Base-by-base conservation (phyloP, 2,888 invertebrate species). In the Eupithecia exiguata region DNA sequence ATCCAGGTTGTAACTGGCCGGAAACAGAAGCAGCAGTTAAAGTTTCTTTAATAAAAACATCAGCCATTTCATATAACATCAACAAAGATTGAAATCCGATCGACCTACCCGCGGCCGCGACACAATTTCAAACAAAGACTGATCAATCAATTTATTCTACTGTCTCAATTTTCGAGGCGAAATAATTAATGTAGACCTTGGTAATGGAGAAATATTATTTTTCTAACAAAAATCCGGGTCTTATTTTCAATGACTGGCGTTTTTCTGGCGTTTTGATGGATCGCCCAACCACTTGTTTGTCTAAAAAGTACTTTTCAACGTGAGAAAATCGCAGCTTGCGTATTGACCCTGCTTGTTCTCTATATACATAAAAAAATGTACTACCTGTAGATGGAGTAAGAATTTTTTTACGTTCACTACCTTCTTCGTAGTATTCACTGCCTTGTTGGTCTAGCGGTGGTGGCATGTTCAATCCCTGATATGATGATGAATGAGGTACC, bases 211-310 rank as follows among this genome's bases (percentile, higher is more conserved):
- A 73, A 75, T 36, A 69, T 35, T 46, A 58, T 65, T 61, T 74
- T 72, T 67, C 53, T 30, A 30, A 72, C 74, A 67, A 70, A 69
- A 69, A 38, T 67, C 38, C 40, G 21, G 40, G 40, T n/a, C 71
- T 74, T 72, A 69, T 49, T 69, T 68, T 46, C 43, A 69, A 62
- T 69, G 74, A 75, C 71, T 72, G 30, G 69, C 69, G 21, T 18
- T 74, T 74, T 66, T 69, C 30, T 38, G 74, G 68, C 65, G 35
- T 69, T 71, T 65, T 75, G 74, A 75, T 72, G 35, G 71, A 75
- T 75, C 18, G 40, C 43, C 38, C n/a, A 9, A 40, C 67, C 25
- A 38, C 1, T 66, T 43, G 40, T 66, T 40, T 43, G 16, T 12
- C 38, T 18, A 35, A 62, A 62, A 62, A 35, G 25, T 16, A 35